phyloP scores from a whole-genome alignment of 2,113 vertebrate genomes.

The Merops nubicus region DNA sequence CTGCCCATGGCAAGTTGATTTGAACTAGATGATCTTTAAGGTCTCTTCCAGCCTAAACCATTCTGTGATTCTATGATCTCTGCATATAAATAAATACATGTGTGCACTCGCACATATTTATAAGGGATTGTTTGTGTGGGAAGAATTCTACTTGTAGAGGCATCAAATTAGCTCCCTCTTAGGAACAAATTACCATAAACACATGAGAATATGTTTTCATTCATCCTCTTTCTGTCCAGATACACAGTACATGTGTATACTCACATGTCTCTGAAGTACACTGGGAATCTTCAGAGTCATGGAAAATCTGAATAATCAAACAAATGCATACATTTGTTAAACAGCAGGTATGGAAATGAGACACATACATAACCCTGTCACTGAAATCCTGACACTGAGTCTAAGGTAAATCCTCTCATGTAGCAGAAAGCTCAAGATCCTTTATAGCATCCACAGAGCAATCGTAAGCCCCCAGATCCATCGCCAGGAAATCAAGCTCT shows the following conservation, averaged over 20 bases:
- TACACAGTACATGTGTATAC: accelerated
- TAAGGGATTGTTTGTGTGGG: background rate
- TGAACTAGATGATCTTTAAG: background rate
- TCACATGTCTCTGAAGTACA: accelerated
- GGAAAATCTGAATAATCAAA: background rate
- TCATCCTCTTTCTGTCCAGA: background rate
- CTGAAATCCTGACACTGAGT: background rate
- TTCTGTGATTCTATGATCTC: background rate
- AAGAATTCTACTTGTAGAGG: background rate
- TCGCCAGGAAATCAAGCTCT: background rate
- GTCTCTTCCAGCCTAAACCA: background rate
- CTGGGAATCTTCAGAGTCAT: accelerated
- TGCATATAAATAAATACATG: background rate
- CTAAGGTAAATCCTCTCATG: accelerated
- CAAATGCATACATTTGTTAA: accelerated
- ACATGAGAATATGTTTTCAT: background rate
- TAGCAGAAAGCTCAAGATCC: background rate
- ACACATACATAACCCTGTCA: accelerated
- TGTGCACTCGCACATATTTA: no score
- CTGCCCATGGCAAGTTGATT: no score
- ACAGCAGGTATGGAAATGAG: background rate
- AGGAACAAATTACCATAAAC: background rate
- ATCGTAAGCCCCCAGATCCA: background rate
- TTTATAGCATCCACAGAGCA: accelerated
- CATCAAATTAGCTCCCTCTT: background rate